phyloP scores from a whole-genome alignment of 2,113 vertebrate genomes.

The Pungitius pungitius region DNA sequence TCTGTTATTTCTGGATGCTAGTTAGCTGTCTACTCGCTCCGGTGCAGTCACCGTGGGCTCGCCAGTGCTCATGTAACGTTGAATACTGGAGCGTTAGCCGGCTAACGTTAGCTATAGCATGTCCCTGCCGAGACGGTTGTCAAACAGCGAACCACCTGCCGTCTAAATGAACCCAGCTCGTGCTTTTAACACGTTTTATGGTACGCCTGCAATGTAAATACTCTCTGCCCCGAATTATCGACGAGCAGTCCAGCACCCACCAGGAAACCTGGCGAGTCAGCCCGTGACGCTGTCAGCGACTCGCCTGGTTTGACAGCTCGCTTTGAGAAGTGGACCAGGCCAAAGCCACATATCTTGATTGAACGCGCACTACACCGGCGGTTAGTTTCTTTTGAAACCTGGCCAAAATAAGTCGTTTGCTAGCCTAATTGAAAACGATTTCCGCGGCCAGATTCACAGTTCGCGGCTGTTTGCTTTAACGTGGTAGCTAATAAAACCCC shows the following conservation, averaged over 20 bases:
- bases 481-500: background rate
- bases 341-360: constrained; percentile 18
- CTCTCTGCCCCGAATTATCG: background rate
- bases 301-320: constrained; percentile 71
- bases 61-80: constrained; percentile 32
- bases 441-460: background rate
- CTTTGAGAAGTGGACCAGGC: constrained; percentile 34
- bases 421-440: background rate
- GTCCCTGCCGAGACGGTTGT: constrained; percentile 15
- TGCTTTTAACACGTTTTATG: no score
- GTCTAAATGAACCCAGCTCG: background rate
- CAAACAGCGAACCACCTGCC: background rate
- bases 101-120: constrained; percentile 54
- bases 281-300: constrained; percentile 67
- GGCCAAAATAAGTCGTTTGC: background rate
- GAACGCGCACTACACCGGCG: background rate
- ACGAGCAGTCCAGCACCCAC: constrained; percentile 48
- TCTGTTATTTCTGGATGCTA: background rate
- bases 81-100: constrained; percentile 19
- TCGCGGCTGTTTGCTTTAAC: background rate
- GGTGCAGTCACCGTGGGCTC: constrained; percentile 30
- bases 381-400: background rate
- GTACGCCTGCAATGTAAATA: background rate
- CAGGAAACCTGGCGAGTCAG: constrained; percentile 40
- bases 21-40: constrained; percentile 24